Evolutionary conservation across 2,113 vertebrate species (phyloP), one percentile per base, ranked within the genome.

Genomic region (Anhinga anhinga): DNA sequence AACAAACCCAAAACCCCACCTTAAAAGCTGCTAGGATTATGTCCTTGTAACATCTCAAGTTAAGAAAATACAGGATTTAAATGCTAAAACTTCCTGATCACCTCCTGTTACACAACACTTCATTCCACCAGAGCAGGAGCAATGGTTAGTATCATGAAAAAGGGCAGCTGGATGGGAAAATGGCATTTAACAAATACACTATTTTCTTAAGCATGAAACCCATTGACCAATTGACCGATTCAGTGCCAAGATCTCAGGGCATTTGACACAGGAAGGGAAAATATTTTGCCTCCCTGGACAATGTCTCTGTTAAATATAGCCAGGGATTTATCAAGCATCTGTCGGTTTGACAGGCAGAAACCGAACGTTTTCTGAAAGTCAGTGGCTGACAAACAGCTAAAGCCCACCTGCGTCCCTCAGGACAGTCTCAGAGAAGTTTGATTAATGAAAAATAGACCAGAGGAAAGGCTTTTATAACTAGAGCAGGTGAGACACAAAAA

Each of bases 21-120:
- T 45, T 20, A 16, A 50, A 70, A 77, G 13, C 18, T 42, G 42
- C 6, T 25, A 50, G 30, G 27, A 55, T 74, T 34, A 32, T 16
- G 7, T 9, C 36, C 55, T n/a, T 29, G 13, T 16, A 36, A 30
- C 32, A 20, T 5, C 0, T 45, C 34, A 63, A 2, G 1, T 40
- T 42, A 27, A 44, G 61, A 61, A 77, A 88, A 47, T 3, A 72
- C 1, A 47, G 32, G 8, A 25, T 18, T 85, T 49, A n/a, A 77
- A 65, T 26, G 61, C 52, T 49, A 2, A 20, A 49, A 9, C 21
- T 15, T 55, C 59, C 77, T 7, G 0, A 10, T 36, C 22, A 2
- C 32, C 89, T 89, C 81, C 80, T 79, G 38, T 4, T 74, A 59
- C 71, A 26, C 42, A 45, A 42, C 86, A 23, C 4, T 23, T n/a